phyloP scores from a whole-genome alignment of 2,113 vertebrate genomes.

The Oreotrochilus melanogaster region DNA sequence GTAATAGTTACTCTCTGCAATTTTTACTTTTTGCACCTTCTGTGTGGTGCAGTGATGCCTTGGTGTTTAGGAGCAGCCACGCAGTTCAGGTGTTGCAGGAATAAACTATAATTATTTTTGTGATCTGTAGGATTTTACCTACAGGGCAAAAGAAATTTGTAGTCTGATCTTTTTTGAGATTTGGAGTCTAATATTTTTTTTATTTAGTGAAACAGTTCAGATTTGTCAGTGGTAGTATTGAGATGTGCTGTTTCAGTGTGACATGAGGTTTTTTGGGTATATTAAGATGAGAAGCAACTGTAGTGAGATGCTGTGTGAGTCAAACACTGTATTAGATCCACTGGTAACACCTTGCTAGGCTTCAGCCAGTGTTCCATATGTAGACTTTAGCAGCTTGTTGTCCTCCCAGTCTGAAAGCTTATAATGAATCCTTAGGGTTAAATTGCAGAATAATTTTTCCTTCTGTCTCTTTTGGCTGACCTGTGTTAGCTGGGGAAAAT shows the following conservation, averaged over 20 bases:
- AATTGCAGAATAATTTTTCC: neutral
- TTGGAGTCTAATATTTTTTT: no score
- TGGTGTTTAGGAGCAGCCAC: neutral
- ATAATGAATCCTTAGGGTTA: neutral
- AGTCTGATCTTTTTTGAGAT: neutral
- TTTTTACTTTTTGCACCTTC: neutral
- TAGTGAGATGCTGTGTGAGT: neutral
- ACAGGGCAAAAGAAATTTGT: neutral
- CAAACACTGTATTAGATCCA: neutral
- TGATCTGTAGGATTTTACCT: neutral
- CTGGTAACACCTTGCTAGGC: neutral
- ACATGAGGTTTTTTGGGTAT: neutral
- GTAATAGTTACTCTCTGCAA: neutral
- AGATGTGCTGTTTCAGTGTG: neutral
- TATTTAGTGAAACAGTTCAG: neutral
- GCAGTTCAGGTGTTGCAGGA: neutral
- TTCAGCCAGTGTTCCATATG: neutral
- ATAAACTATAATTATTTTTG: neutral
- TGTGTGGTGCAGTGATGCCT: neutral
- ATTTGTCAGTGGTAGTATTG: neutral
- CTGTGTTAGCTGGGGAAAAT: neutral
- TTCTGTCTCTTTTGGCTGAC: neutral
- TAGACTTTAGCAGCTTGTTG: neutral
- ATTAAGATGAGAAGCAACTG: neutral
- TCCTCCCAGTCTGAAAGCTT: neutral